Conservation (phyloP, 2,113 vertebrate species). For the Anoplopoma fimbria region DNA sequence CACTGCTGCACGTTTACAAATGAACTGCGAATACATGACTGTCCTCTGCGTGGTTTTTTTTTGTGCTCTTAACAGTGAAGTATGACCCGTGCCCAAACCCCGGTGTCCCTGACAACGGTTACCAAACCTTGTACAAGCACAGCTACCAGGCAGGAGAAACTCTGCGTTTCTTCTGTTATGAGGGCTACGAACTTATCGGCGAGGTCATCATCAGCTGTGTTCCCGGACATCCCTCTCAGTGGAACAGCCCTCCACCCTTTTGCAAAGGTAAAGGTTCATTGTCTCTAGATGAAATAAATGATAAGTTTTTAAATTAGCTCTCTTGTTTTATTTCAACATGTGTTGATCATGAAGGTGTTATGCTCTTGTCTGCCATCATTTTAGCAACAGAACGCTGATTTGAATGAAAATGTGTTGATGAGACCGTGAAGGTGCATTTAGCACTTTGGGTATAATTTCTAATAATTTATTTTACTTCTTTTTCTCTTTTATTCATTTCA, state of each 20-base stretch:
- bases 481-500: slow-evolving; percentile 27
- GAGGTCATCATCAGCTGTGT: slow-evolving; percentile 93
- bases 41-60: background rate
- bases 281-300: no score
- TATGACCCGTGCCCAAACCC: slow-evolving; percentile 94
- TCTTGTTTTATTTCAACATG: background rate
- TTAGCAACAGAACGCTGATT: background rate
- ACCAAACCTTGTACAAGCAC: slow-evolving; percentile 93
- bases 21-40: background rate
- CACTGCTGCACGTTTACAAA: background rate
- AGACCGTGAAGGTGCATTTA: background rate
- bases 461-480: slow-evolving; percentile 10
- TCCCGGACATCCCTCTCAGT: slow-evolving; percentile 92
- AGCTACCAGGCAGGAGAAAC: slow-evolving; percentile 94
- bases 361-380: background rate
- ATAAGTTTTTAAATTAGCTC: background rate
- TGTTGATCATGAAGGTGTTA: background rate
- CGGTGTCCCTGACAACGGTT: slow-evolving; percentile 92
- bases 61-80: slow-evolving; percentile 85
- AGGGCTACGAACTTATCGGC: slow-evolving; percentile 93
- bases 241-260: slow-evolving; percentile 93
- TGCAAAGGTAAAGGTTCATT: slow-evolving; percentile 88
- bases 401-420: background rate
- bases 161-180: slow-evolving; percentile 94
- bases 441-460: background rate